These are phyloP conservation scores for Aspidoscelis tigris DNA, from an alignment of 2,113 vertebrate species.

Conservation along the genomic window DNA sequence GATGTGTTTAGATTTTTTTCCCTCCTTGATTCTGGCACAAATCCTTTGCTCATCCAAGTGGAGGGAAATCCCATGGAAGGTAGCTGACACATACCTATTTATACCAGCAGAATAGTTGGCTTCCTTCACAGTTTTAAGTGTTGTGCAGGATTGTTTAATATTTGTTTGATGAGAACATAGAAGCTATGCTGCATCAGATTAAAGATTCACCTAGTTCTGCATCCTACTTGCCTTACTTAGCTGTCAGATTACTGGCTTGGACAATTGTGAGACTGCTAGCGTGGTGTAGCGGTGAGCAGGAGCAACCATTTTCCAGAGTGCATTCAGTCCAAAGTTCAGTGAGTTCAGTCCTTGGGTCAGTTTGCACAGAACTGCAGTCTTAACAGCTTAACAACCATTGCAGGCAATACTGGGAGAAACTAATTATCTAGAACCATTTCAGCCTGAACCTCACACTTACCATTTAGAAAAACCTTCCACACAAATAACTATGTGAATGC, in stretches of 20 bases:
- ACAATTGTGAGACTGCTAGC: not conserved
- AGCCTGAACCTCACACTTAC: too few species aligned
- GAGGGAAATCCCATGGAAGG: slow-evolving; percentile 8
- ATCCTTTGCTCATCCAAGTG: slow-evolving; percentile 2
- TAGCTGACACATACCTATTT: not conserved
- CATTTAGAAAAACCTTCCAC: too few species aligned
- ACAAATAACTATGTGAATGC: too few species aligned
- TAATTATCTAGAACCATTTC: too few species aligned
- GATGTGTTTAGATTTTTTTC: not conserved
- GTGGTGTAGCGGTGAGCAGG: too few species aligned
- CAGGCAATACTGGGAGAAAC: too few species aligned
- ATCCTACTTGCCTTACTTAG: not conserved
- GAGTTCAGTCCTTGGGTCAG: too few species aligned
- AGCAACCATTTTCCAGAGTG: too few species aligned
- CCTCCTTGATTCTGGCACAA: not conserved
- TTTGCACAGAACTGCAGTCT: too few species aligned
- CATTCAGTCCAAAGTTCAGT: too few species aligned
- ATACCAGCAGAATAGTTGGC: not conserved
- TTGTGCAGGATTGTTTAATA: not conserved
- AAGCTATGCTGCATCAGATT: not conserved
- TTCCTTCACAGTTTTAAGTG: not conserved
- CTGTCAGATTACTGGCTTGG: not conserved
- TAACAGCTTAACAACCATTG: too few species aligned
- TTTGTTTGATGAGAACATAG: not conserved
- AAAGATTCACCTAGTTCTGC: not conserved